Percentiles rank a stretch among this genome's conserved stretches.
Evolutionary conservation across 2,888 invertebrate species (phyloP).

Genomic region (Hirtodrosophila trivittata): DNA sequence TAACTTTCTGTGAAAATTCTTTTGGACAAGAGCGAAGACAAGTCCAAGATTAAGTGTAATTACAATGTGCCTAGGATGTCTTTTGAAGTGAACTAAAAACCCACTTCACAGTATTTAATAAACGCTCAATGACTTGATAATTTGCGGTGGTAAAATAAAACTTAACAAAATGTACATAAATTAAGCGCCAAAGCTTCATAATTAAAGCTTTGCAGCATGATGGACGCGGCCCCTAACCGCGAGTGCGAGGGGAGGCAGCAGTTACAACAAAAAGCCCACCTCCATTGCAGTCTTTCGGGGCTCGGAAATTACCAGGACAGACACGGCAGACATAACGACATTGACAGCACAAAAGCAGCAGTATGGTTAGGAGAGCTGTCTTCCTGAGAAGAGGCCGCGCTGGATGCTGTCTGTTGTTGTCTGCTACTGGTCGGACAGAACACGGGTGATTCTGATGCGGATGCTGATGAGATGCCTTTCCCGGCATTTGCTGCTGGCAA

Average conservation of each 20-base stretch:
- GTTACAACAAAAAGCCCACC: slow-evolving; percentile 13
- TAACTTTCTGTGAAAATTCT: background rate
- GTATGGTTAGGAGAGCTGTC: slow-evolving; percentile 16
- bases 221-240: slow-evolving; percentile 67
- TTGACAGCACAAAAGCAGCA: slow-evolving; percentile 5
- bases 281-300: slow-evolving; percentile 25
- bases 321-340: slow-evolving; percentile 11
- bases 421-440: slow-evolving; percentile 12
- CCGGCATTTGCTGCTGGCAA: slow-evolving; percentile 34
- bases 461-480: slow-evolving; percentile 20
- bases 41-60: slow-evolving; percentile 3
- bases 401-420: slow-evolving; percentile 5
- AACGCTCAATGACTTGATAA: slow-evolving; percentile 77
- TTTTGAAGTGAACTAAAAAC: slow-evolving; percentile 23
- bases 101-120: slow-evolving; percentile 66
- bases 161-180: slow-evolving; percentile 79
- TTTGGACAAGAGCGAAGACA: background rate
- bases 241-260: slow-evolving; percentile 2
- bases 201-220: slow-evolving; percentile 73
- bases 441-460: background rate
- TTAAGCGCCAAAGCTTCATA: slow-evolving; percentile 67
- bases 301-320: slow-evolving; percentile 17
- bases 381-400: slow-evolving; percentile 6
- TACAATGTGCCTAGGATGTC: slow-evolving; percentile 11
- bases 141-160: slow-evolving; percentile 71